These are phyloP conservation scores for Erannis defoliaria DNA, from an alignment of 2,888 invertebrate genomes.

Conservation along the genomic window DNA sequence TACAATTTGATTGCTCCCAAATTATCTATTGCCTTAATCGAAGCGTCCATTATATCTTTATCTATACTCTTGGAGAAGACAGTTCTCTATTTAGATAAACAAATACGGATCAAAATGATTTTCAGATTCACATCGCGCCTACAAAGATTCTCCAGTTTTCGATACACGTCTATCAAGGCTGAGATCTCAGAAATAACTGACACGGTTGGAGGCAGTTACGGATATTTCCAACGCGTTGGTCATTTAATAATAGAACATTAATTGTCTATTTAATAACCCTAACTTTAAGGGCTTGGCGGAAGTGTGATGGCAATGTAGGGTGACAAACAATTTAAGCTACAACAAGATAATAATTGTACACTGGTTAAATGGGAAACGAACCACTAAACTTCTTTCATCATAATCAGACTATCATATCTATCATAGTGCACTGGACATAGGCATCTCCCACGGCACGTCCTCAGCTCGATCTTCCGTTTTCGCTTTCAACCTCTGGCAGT, in stretches of 20 bases:
- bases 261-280: constrained; percentile 18
- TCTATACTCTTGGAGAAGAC: no score
- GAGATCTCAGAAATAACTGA: constrained; percentile 18
- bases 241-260: constrained; percentile 28
- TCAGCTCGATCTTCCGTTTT: no score
- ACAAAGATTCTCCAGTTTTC: not conserved
- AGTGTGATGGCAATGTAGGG: not conserved
- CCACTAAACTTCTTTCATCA: no score
- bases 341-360: not conserved
- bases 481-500: no score
- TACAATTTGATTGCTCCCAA: no score
- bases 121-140: constrained; percentile 5
- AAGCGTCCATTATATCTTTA: no score
- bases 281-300: constrained; percentile 15
- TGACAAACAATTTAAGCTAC: constrained; percentile 4
- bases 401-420: no score
- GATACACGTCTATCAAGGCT: constrained; percentile 7
- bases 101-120: not conserved
- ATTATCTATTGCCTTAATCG: no score
- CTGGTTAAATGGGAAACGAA: no score
- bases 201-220: not conserved
- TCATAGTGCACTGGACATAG: no score
- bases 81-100: not conserved
- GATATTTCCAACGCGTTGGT: not conserved
- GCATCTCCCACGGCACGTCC: no score